phyloP scores from a whole-genome alignment of 2,888 invertebrate species.

The Nephrotoma flavescens region DNA sequence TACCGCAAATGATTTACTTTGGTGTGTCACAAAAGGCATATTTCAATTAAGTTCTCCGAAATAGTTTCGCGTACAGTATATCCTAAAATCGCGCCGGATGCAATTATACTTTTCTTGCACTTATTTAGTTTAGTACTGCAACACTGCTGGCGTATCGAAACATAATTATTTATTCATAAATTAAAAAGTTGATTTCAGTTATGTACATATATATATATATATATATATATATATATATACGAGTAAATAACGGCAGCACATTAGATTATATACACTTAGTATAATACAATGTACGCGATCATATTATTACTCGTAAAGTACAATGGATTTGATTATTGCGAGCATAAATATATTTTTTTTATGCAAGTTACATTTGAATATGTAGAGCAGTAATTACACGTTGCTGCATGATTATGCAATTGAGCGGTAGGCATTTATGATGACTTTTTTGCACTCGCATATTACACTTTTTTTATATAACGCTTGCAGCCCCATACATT shows the following conservation, averaged over 20 bases:
- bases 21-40: background rate
- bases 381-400: background rate
- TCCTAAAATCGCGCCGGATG: background rate
- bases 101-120: background rate
- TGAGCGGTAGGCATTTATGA: background rate
- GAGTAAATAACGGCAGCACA: background rate
- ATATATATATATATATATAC: too few species aligned
- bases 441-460: background rate
- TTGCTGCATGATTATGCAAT: background rate
- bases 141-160: background rate
- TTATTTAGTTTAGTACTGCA: background rate
- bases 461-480: background rate
- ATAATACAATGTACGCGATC: background rate
- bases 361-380: background rate
- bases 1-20: background rate
- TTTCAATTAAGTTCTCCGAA: background rate
- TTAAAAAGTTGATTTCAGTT: background rate
- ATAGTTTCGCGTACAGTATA: background rate
- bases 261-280: background rate
- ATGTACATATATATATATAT: too few species aligned
- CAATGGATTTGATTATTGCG: background rate
- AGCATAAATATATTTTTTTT: background rate
- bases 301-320: background rate
- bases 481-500: background rate
- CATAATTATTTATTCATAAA: background rate